These are phyloP conservation scores for Melieria omissa DNA, from an alignment of 2,888 invertebrate species.

Conservation along the genomic window DNA sequence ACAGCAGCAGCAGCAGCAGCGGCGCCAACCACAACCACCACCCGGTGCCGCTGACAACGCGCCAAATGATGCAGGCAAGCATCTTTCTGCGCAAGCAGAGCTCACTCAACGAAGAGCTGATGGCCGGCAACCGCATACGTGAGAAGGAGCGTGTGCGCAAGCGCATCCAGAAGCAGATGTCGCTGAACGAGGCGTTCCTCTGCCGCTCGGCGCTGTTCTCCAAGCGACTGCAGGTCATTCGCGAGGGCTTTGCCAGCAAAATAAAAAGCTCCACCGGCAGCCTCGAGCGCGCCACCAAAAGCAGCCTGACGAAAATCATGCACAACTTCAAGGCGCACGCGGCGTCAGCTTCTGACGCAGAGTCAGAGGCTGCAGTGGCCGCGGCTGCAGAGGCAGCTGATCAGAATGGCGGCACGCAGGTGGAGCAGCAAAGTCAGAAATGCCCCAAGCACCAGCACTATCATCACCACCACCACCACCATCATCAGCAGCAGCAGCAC, in stretches of 20 bases:
- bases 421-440: neutral
- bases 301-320: conserved; percentile 84
- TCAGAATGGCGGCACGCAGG: neutral
- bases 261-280: conserved; percentile 85
- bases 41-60: conserved; percentile 34
- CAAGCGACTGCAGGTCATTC: conserved; percentile 65
- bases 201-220: conserved; percentile 68
- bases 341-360: conserved; percentile 2
- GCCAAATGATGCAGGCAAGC: conserved; percentile 59
- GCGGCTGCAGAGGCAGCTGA: conserved; percentile 36
- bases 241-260: conserved; percentile 81
- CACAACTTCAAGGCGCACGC: conserved; percentile 73
- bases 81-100: conserved; percentile 74
- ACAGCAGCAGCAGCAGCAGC: conserved; percentile 28
- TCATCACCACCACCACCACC: conserved; percentile 46
- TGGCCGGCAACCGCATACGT: conserved; percentile 85
- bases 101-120: conserved; percentile 88
- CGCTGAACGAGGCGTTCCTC: conserved; percentile 87
- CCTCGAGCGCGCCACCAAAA: conserved; percentile 85
- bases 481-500: conserved; percentile 44
- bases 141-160: conserved; percentile 85
- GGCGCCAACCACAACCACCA: conserved; percentile 28
- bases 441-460: conserved; percentile 39
- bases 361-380: conserved; percentile 35
- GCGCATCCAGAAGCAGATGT: conserved; percentile 90